phyloP scores from a whole-genome alignment of 2,113 vertebrate species.

The Ibidorhyncha struthersii region DNA sequence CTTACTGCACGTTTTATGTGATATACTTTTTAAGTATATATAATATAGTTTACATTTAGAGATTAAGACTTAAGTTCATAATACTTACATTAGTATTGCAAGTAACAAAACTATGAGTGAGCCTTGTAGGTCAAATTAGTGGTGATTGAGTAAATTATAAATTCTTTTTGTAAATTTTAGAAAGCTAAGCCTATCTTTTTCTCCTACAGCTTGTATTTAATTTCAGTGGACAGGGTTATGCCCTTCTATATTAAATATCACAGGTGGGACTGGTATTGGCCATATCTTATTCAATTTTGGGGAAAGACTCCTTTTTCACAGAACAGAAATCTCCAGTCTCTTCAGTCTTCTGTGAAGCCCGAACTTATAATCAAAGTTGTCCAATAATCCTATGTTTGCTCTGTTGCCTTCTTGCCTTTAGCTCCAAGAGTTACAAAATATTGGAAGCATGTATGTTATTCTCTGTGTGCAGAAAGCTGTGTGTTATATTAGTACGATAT shows the following conservation, averaged over 20 bases:
- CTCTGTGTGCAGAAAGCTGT: background rate
- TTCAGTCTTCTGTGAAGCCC: background rate
- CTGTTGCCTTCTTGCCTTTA: background rate
- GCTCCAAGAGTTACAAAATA: background rate
- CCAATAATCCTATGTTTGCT: background rate
- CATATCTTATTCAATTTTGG: background rate
- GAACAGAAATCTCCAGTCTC: background rate
- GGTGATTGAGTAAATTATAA: background rate
- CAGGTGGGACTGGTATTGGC: background rate
- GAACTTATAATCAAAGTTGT: background rate
- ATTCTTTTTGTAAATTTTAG: background rate
- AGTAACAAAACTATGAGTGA: background rate
- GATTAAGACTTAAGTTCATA: background rate
- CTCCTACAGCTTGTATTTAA: background rate
- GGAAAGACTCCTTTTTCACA: background rate
- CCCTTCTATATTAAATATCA: background rate
- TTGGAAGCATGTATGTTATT: background rate
- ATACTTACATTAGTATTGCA: background rate
- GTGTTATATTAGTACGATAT: background rate
- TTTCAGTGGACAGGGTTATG: background rate
- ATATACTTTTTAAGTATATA: background rate
- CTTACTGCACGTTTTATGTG: background rate
- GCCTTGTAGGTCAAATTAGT: background rate
- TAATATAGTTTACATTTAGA: background rate
- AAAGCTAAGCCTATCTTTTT: background rate